Conservation (phyloP, 2,888 invertebrate genomes). For the Tenthredo mesomela region DNA sequence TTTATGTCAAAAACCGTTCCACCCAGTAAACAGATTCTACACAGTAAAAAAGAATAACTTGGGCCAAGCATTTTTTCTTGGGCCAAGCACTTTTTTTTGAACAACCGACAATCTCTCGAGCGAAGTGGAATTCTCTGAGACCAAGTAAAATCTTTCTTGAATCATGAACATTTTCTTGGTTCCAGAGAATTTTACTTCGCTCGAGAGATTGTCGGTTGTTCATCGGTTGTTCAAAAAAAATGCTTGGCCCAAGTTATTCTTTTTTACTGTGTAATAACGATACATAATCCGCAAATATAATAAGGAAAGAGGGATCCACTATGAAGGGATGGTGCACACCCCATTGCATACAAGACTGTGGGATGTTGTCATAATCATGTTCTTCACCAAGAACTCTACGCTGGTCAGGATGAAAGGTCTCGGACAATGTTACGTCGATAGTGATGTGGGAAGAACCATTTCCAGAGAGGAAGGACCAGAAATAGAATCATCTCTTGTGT, state of each 20-base stretch:
- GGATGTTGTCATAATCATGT: conserved; percentile 27
- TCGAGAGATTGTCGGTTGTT: no score
- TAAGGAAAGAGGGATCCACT: not conserved
- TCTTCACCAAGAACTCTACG: not conserved
- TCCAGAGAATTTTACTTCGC: no score
- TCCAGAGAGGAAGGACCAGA: not conserved
- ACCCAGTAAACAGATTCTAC: not conserved
- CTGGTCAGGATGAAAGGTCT: not conserved
- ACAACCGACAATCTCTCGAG: no score
- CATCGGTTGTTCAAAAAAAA: no score
- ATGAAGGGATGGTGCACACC: not conserved
- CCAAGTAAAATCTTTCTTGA: no score
- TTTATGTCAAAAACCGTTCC: not conserved
- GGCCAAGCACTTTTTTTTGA: no score
- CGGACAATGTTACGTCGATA: conserved; percentile 29
- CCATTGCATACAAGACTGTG: not conserved
- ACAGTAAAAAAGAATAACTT: no score
- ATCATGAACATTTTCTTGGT: no score
- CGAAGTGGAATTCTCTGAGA: no score
- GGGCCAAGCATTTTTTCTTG: no score
- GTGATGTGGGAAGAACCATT: conserved; percentile 11
- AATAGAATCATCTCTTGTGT: conserved; percentile 32
- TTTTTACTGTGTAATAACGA: no score
- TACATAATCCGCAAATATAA: not conserved
- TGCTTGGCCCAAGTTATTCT: no score